Evolutionary conservation across 1,140 invertebrate species (phyloP), one percentile per base, ranked within the genome.

Genomic region (Aporrectodea caliginosa): DNA sequence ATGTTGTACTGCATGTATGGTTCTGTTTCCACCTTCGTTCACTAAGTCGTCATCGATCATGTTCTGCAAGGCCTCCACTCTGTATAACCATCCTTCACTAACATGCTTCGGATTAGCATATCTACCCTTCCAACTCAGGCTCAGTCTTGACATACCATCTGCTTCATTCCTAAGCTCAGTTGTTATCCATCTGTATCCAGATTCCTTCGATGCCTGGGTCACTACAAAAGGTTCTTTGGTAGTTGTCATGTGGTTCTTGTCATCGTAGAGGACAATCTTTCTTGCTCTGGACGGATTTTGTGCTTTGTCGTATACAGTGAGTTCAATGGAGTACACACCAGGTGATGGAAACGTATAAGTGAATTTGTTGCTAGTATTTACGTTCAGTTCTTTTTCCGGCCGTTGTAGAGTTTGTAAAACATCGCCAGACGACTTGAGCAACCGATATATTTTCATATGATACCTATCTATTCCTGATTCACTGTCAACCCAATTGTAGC

Each of bases 141-240:
- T 58, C 22, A 58, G 22, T 22, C 43, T 58, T 22, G 43, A 58
- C 6, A 58, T 12, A 58, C 43, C 43, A 58, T 58, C 22, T n/a
- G n/a, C n/a, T 12, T 58, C 43, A 58, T 58, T 58, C 22, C 43
- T 58, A 12, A 58, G 43, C 22, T 6, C 43, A 58, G 6, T 22
- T 58, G 43, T 58, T 58, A 58, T 58, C 43, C 43, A 58, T 58
- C 43, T 58, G 43, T 58, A 58, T 58, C 43, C 43, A 58, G 43
- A 58, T 22, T 58, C 43, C 43, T 58, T 58, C 43, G 43, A 58
- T 22, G 43, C 43, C 43, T 58, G 43, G 6, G 6, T 22, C 22
- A 58, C 43, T 58, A 58, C 22, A 22, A 58, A 58, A 6, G 22
- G 43, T 22, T 58, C 43, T 58, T 58, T 6, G 6, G 6, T 58